phyloP scores from a whole-genome alignment of 2,797 vertebrate species.

The Hemibagrus guttatus region DNA sequence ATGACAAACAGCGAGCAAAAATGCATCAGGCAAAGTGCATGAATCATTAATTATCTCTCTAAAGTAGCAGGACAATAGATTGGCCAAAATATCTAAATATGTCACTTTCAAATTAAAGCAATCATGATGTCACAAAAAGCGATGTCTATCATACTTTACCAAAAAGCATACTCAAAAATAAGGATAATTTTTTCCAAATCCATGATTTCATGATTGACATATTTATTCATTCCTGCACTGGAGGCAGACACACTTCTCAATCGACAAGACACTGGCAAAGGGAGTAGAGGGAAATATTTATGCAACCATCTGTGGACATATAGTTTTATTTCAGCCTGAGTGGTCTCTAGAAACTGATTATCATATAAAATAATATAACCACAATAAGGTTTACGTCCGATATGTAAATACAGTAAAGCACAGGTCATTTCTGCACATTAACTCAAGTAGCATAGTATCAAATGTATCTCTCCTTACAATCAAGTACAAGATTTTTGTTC shows the following conservation, averaged over 20 bases:
- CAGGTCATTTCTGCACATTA: neutral
- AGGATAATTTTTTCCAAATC: neutral
- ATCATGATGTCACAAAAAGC: neutral
- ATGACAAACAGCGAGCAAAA: neutral
- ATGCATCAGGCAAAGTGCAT: neutral
- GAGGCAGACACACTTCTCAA: neutral
- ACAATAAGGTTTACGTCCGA: neutral
- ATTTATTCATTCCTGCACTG: neutral
- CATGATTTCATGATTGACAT: neutral
- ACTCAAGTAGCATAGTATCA: neutral
- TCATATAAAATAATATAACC: neutral
- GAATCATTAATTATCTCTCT: neutral
- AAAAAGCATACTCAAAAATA: neutral
- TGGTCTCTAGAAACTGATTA: neutral
- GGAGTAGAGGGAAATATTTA: too few relatives aligned
- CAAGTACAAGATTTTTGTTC: neutral
- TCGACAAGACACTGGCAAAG: too few relatives aligned
- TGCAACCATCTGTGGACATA: neutral
- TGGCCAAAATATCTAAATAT: neutral
- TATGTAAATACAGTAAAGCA: neutral
- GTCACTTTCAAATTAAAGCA: neutral
- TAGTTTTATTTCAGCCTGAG: too few relatives aligned
- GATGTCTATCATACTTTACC: neutral
- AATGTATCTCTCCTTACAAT: neutral
- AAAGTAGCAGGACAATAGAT: neutral